These are phyloP conservation scores for Pontoporia blainvillei DNA, from an alignment of 2,113 vertebrate species.

Conservation along the genomic window DNA sequence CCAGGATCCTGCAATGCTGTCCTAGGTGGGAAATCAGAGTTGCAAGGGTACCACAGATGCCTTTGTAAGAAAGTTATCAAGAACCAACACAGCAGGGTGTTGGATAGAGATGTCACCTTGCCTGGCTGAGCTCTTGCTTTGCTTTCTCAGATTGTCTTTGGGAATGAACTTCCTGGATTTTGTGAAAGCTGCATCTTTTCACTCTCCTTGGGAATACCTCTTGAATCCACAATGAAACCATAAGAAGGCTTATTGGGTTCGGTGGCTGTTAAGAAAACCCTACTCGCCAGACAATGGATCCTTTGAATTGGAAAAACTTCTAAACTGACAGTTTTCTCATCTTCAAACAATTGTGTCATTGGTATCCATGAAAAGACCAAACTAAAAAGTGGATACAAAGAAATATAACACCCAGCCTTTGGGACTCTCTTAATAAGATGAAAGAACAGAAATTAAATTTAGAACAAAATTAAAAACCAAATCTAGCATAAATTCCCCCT, in stretches of 20 bases:
- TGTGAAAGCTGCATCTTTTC: neutral
- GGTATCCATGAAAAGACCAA: neutral
- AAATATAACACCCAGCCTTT: neutral
- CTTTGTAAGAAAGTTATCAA: neutral
- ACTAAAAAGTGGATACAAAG: neutral
- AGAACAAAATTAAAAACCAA: neutral
- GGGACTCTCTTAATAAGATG: neutral
- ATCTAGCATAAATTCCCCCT: neutral
- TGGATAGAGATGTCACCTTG: neutral
- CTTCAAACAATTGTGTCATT: neutral
- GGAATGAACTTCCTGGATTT: neutral
- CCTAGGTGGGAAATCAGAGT: neutral
- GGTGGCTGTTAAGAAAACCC: neutral
- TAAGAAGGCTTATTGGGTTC: neutral
- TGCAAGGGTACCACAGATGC: neutral
- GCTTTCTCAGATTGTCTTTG: neutral
- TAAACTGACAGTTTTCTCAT: neutral
- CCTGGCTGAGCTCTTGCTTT: neutral
- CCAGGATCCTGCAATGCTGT: neutral
- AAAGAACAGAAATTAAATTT: neutral
- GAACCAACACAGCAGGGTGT: neutral
- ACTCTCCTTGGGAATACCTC: no score
- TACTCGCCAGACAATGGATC: neutral
- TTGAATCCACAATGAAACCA: neutral
- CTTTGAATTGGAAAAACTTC: neutral